These are phyloP conservation scores for Orthonychiurus folsomi DNA, from an alignment of 2,888 invertebrate genomes.

Conservation along the genomic window DNA sequence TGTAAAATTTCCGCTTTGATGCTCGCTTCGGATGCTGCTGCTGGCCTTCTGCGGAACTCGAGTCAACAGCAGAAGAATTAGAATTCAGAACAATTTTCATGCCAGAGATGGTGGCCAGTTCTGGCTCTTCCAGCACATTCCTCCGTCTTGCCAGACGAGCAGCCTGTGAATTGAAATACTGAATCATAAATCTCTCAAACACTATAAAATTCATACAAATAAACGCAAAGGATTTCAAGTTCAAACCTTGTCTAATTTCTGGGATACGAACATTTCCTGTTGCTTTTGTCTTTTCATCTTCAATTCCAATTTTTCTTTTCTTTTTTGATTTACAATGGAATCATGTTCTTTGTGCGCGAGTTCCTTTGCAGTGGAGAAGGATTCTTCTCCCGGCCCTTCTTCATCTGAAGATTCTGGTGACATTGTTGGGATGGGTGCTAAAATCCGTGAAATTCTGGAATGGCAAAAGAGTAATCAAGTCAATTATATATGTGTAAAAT, in stretches of 20 bases:
- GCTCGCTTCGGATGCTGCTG: background rate
- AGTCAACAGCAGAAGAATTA: background rate
- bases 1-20: constrained; percentile 13
- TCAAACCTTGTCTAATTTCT: constrained; percentile 13
- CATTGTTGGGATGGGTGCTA: too few relatives aligned
- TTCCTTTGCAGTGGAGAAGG: background rate
- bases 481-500: too few relatives aligned
- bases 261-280: background rate
- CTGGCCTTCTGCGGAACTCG: background rate
- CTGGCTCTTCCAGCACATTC: background rate
- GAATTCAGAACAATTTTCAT: too few relatives aligned
- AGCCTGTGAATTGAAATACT: background rate
- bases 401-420: constrained; percentile 7
- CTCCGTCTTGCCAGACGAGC: background rate
- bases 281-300: constrained; percentile 5
- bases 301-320: constrained; percentile 4
- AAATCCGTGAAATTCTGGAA: too few relatives aligned
- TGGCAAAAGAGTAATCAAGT: too few relatives aligned
- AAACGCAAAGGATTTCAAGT: too few relatives aligned
- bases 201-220: too few relatives aligned
- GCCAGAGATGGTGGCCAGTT: background rate
- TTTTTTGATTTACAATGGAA: background rate
- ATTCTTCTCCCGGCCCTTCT: constrained; percentile 11
- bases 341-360: background rate
- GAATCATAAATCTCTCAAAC: too few relatives aligned